These are phyloP conservation scores for Rhinolophus ferrumequinum DNA, from an alignment of 2,113 vertebrate genomes.

Conservation along the genomic window DNA sequence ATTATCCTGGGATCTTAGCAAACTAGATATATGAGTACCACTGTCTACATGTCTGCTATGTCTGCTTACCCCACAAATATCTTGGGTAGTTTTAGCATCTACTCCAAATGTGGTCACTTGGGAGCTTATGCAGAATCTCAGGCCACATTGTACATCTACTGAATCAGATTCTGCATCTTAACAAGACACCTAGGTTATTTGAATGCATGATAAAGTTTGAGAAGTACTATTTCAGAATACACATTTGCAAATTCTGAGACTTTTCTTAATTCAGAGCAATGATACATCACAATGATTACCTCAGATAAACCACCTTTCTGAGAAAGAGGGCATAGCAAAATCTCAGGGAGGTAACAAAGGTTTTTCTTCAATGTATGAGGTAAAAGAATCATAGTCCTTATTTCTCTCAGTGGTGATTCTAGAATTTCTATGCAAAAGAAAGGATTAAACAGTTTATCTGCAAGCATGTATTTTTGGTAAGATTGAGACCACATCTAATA, in stretches of 20 bases:
- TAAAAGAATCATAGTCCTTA: background rate
- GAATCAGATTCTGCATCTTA: constrained; percentile 2
- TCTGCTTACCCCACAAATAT: background rate
- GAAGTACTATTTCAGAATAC: background rate
- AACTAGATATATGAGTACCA: background rate
- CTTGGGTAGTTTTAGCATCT: background rate
- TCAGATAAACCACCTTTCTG: background rate
- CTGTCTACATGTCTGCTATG: background rate
- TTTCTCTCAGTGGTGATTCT: background rate
- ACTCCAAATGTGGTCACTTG: background rate
- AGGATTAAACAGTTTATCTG: background rate
- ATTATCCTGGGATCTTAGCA: background rate
- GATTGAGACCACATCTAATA: background rate
- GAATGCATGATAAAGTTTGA: background rate
- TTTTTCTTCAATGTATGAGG: background rate
- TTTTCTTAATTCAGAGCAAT: background rate
- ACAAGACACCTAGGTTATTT: background rate
- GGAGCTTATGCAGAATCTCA: background rate
- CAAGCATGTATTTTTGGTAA: background rate
- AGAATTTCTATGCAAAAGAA: background rate
- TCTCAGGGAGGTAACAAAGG: background rate
- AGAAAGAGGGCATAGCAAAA: background rate
- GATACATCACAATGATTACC: background rate
- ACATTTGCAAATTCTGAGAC: background rate
- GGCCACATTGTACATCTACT: background rate